Evolutionary conservation across 2,888 invertebrate species (phyloP), one percentile per base, ranked within the genome.

Genomic region (Drosophila birchii): DNA sequence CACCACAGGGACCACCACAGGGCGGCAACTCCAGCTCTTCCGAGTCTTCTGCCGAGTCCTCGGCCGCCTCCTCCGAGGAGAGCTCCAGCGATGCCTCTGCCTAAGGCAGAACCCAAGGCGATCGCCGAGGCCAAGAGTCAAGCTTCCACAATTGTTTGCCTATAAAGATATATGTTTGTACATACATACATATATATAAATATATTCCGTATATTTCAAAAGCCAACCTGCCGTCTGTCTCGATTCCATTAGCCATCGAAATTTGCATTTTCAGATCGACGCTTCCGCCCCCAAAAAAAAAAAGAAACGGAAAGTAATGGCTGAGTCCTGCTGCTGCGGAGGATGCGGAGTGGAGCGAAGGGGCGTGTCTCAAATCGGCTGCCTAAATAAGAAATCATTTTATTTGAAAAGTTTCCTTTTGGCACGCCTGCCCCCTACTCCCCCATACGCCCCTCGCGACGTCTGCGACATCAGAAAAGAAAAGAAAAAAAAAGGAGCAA

Each of bases 321-420:
- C 39, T 14, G 29, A 29, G 45, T 38, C 34, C 39, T 47, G 39
- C 1, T 47, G 39, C 1, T 23, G 26, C 16, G n/a, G 9, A 7
- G 29, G 53, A 1, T 26, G 16, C 12, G 12, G 14, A 18, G 18
- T 11, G 38, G n/a, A 23, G 16, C n/a, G 36, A n/a, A 16, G 51
- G 16, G 62, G 53, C 66, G 62, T 62, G 32, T 18, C 62, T 45
- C 51, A 54, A 77, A 80, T 70, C 78, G 82, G 71, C 73, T 80
- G 80, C 81, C 78, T 84, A 86, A 86, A 74, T 78, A 88, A 84
- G 80, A 88, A 88, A 86, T 80, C 80, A 80, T 88, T 86, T 86
- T 86, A 86, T 86, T 86, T 86, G 77, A 81, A 86, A 86, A 86
- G 72, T 88, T 86, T 75, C 68, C 59, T 63, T 63, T 45, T 61